Conservation (phyloP, 2,113 vertebrate genomes). For the Cheirogaleus medius region DNA sequence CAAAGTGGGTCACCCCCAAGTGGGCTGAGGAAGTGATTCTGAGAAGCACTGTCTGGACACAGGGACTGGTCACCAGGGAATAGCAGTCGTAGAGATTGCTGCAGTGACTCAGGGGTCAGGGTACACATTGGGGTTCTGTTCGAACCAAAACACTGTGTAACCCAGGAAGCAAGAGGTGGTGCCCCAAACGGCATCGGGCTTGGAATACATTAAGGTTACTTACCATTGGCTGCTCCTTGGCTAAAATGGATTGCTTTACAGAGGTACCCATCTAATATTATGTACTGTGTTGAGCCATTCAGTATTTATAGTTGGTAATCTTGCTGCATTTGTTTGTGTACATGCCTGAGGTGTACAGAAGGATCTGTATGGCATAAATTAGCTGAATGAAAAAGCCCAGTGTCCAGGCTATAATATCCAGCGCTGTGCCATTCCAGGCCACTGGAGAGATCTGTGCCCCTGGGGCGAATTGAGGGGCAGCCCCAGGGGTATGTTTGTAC, state of each 20-base stretch:
- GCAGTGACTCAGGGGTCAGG: not conserved
- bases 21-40: not conserved
- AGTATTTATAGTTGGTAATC: not conserved
- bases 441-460: not conserved
- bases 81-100: not conserved
- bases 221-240: not conserved
- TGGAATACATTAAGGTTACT: not conserved
- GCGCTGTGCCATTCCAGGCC: not conserved
- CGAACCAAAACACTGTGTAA: not conserved
- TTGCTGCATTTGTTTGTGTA: constrained; percentile 37
- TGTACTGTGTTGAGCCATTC: not conserved
- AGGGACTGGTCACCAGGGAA: not conserved
- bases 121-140: not conserved
- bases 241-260: not conserved
- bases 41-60: not conserved
- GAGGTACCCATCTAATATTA: not conserved
- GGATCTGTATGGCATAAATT: not conserved
- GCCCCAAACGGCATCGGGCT: not conserved
- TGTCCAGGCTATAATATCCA: not conserved
- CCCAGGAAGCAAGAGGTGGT: not conserved
- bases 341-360: not conserved
- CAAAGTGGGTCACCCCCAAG: not conserved
- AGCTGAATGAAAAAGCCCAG: constrained; percentile 55
- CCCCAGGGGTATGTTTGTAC: not conserved
- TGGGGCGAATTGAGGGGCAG: not conserved